Percentiles rank a stretch among this genome's conserved stretches.
These are phyloP conservation scores for Aphodius sticticus DNA, from an alignment of 2,888 invertebrate genomes.

Conservation along the genomic window DNA sequence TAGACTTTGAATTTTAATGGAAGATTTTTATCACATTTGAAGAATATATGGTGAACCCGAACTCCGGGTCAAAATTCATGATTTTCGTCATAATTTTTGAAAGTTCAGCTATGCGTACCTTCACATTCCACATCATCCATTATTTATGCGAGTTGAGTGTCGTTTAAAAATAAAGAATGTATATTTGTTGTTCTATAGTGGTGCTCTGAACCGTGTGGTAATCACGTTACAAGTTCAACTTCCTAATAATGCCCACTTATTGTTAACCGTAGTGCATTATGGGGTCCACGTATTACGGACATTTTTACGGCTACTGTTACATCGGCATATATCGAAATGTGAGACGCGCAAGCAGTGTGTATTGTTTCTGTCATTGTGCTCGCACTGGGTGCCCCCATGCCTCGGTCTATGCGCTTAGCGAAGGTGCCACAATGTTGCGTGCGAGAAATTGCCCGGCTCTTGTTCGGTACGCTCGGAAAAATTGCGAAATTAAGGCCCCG, in stretches of 20 bases:
- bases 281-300: background rate
- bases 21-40: too few relatives aligned
- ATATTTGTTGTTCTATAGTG: background rate
- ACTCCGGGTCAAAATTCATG: background rate
- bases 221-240: constrained; percentile 4
- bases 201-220: background rate
- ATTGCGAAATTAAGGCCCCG: background rate
- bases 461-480: background rate
- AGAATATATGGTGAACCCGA: too few relatives aligned
- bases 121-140: background rate
- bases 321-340: background rate
- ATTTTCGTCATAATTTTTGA: background rate
- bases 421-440: background rate
- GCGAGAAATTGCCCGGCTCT: background rate
- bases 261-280: background rate
- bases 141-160: background rate
- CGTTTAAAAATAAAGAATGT: background rate
- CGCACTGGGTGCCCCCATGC: background rate
- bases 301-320: constrained; percentile 4
- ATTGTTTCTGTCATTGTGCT: background rate
- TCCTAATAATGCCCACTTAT: background rate
- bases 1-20: too few relatives aligned
- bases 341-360: background rate
- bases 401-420: background rate
- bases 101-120: background rate